Percentiles rank a stretch among this genome's conserved stretches.
phyloP scores from a whole-genome alignment of 2,797 vertebrate species.

The Champsocephalus gunnari region DNA sequence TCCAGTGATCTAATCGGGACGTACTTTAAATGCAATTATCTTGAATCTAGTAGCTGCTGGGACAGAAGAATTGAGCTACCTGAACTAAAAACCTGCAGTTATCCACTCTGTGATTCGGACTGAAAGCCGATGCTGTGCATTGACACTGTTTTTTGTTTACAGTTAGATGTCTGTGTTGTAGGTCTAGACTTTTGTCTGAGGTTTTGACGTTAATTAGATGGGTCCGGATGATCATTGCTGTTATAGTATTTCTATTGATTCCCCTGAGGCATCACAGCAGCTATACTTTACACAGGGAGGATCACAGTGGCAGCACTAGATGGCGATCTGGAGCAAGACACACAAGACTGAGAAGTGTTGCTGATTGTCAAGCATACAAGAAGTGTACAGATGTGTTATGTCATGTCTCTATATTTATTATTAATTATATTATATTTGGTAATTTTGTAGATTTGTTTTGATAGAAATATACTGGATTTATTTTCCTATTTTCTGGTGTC shows the following conservation, averaged over 20 bases:
- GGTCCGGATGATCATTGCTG: conserved; percentile 44
- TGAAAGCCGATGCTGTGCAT: background rate
- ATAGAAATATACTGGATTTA: too few species aligned
- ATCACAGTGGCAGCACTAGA: conserved; percentile 42
- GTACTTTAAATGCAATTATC: conserved; percentile 13
- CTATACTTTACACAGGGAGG: background rate
- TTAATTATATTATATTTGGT: too few species aligned
- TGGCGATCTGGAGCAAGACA: conserved; percentile 57
- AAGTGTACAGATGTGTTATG: background rate
- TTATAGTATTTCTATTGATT: conserved; percentile 41
- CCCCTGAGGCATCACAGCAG: conserved; percentile 33
- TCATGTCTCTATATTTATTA: background rate
- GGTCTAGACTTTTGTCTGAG: background rate
- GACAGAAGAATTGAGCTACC: background rate
- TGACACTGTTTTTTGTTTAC: background rate
- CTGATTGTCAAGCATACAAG: background rate
- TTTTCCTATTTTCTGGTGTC: too few species aligned
- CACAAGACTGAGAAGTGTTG: background rate
- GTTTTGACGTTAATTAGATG: conserved; percentile 35
- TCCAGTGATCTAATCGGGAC: conserved; percentile 18
- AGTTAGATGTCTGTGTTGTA: background rate
- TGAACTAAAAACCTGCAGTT: background rate
- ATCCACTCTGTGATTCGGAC: background rate
- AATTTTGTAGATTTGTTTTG: too few species aligned
- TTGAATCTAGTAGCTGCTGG: conserved; percentile 10